Evolutionary conservation across 2,113 vertebrate genomes (phyloP), one percentile per base, ranked within the genome.

Genomic region (Cryptomyrus ogoouensis): DNA sequence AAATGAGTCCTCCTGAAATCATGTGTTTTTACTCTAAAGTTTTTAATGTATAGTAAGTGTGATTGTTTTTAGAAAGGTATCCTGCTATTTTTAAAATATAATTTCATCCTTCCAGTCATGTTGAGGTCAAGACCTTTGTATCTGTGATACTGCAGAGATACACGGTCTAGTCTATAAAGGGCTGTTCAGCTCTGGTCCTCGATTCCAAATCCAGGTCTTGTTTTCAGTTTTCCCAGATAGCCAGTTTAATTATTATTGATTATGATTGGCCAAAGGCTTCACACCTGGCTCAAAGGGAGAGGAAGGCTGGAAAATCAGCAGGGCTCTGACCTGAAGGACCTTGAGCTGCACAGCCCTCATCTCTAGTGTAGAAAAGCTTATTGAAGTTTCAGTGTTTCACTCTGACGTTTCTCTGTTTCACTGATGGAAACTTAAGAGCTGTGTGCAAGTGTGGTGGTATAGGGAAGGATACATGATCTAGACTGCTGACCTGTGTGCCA

Each of bases 51-150:
- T 27, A 31, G 17, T 47, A 35, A 70, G 77, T 53, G 19, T 83
- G 47, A 56, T 56, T 89, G 77, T 83, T 83, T 89, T n/a, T 53
- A 77, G 70, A 19, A 44, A 83, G 80, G 31, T 46, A 80, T 89
- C 47, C 15, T 89, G 19, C 49, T 83, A 56, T 83, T 83, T 53
- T 77, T 52, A 3, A 52, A 1, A 49, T 80, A 8, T 52, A 80
- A 52, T 44, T 52, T 50, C 88, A 39, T 83, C 42, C 31, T 31
- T 83, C 8, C 31, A 77, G 47, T 35, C 6, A 56, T 53, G 27
- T 44, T 49, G 74, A 52, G 15, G 52, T 10, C 17, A 35, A 56
- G 27, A 49, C 7, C 42, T 53, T 53, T 53, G 52, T 17, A 27
- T 27, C 62, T 27, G n/a, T 66, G 62, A 66, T 53, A 17, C 52